These are phyloP conservation scores for Seladonia tumulorum DNA, from an alignment of 2,888 invertebrate genomes.

Conservation along the genomic window DNA sequence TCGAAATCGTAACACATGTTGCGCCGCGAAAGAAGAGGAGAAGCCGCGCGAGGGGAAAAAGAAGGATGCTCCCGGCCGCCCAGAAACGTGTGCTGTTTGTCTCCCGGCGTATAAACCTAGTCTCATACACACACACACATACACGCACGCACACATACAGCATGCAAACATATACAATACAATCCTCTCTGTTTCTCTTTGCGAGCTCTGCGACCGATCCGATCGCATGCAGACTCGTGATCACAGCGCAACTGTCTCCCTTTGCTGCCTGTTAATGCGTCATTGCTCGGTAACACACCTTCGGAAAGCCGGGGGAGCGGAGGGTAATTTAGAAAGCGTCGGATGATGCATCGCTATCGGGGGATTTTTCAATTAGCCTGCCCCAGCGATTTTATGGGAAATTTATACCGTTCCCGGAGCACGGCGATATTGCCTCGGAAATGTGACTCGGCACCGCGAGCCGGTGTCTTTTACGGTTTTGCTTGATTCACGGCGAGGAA, in stretches of 20 bases:
- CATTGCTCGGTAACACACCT: slow-evolving; percentile 59
- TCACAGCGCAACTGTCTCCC: slow-evolving; percentile 53
- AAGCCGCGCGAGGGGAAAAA: slow-evolving; percentile 17
- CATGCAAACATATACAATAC: background rate
- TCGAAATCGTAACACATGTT: slow-evolving; percentile 77
- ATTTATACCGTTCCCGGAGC: slow-evolving; percentile 49
- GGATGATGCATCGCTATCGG: slow-evolving; percentile 58
- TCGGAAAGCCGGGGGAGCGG: slow-evolving; percentile 17
- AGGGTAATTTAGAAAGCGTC: slow-evolving; percentile 62
- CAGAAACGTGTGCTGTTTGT: slow-evolving; percentile 64
- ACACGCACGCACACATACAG: background rate
- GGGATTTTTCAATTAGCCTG: slow-evolving; percentile 62
- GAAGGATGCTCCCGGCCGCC: slow-evolving; percentile 59
- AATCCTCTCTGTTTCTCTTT: slow-evolving; percentile 16
- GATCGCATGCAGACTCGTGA: slow-evolving; percentile 69
- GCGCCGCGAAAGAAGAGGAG: slow-evolving; percentile 45
- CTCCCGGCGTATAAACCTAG: slow-evolving; percentile 21
- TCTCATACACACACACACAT: background rate
- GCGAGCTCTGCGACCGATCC: slow-evolving; percentile 14
- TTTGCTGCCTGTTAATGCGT: slow-evolving; percentile 64
- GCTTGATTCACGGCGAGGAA: slow-evolving; percentile 40
- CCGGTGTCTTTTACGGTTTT: slow-evolving; percentile 19
- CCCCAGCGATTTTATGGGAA: slow-evolving; percentile 50
- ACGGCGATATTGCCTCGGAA: slow-evolving; percentile 28
- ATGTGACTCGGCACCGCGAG: slow-evolving; percentile 6